Evolutionary conservation across 2,797 vertebrate genomes (phyloP), one percentile per base, ranked within the genome.

Genomic region (Hippocampus kuda): DNA sequence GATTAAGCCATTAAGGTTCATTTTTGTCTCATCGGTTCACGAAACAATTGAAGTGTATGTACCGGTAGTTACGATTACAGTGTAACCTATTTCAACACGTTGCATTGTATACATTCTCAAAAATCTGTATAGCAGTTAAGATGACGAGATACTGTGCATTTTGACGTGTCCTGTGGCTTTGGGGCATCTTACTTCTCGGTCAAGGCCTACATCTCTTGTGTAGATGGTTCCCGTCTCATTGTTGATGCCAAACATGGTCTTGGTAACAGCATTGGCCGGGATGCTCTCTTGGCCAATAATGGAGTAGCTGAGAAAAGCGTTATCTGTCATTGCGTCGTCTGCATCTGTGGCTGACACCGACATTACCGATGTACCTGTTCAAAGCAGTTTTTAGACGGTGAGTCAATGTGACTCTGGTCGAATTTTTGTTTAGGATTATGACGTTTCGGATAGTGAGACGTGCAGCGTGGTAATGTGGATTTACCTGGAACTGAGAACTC

Each of bases 401-500:
- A 34, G 9, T 51, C 22, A 12, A n/a, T 42, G 11, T 26, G 41
- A 46, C 41, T 70, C 41, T 34, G 1, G 15, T 26, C 15, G 4
- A 26, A 57, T 57, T 26, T 5, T 57, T 27, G 24, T 27, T 18
- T n/a, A 4, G 41, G 6, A 41, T 51, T 16, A 51, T 20, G 4
- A 51, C 18, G 4, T 18, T 51, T 51, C 48, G 18, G 15, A 49
- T 49, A 49, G 16, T 3, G 4, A 49, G 16, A 49, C 2, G 12
- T 15, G 53, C 9, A 51, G 18, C 34, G 48, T 51, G 5, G n/a
- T 54, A 3, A 27, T 5, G 48, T 54, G 5, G 20, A 38, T 27
- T 16, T 83, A 98, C 97, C 97, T 91, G 97, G 95, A 62, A 88
- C 82, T 0, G 96, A 93, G 1, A 95, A 95, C 85, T 98, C 97